Base-by-base conservation (phyloP, 1,140 invertebrate species). In the Drosophila mauritiana region DNA sequence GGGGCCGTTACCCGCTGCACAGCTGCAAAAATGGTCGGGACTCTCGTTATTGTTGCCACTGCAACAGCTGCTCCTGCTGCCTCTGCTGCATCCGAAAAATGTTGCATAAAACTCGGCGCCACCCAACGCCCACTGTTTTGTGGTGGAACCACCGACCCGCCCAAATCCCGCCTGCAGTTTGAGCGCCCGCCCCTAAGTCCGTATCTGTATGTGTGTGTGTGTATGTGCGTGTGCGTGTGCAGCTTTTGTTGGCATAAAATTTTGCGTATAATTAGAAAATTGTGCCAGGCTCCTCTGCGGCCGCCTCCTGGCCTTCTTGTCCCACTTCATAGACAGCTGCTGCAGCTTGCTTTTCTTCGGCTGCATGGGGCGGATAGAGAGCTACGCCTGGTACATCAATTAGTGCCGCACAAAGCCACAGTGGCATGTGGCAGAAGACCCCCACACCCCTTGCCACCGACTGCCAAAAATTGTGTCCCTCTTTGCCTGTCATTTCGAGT, bases 211-310 rank as follows among this genome's bases (percentile, higher is more conserved):
- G 8, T 31, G 31, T 31, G 31, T 31, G 8, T 31, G 31, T 31
- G 31, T 3, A 31, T 31, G 31, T 31, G 27, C 7, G 8, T 31
- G 37, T 48, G 67, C 63, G 76, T 70, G 57, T 58, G 80, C 62
- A 58, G 73, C 76, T 80, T 80, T 84, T 89, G 84, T 88, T 89
- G 73, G 85, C 80, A 89, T 78, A 89, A 57, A 89, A 89, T 90
- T 90, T 90, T 90, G 83, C 85, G 85, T 90, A 84, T 89, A 89
- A 89, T 89, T 89, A 89, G 84, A 89, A 89, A 89, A 89, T 89
- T 90, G 85, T 78, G 85, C 84, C 84, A 80, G 73, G 73, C 72
- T 88, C 64, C 85, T 70, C 67, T 57, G n/a, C 48, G 51, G 46
- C 52, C 25, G 27, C 48, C 61, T 43, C 51, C 75, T 63, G 37